Evolutionary conservation across 2,888 invertebrate species (phyloP).

Genomic region (Campoplex capitator): DNA sequence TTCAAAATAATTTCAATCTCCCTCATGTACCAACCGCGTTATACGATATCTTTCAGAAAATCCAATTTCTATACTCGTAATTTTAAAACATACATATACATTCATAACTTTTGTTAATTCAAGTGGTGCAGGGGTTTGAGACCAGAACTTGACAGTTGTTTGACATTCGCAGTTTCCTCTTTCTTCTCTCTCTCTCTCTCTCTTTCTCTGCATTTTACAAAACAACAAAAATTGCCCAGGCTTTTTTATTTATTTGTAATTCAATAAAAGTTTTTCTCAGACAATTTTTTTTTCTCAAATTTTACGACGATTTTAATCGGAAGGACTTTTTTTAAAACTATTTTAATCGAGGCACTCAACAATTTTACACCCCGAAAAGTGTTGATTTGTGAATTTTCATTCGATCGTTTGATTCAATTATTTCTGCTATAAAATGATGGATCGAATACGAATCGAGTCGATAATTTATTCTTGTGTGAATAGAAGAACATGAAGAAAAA

Average conservation of each 20-base stretch:
- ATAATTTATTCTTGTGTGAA: no score
- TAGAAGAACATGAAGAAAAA: not conserved
- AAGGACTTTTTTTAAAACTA: no score
- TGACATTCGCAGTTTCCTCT: not conserved
- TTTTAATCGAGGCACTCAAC: no score
- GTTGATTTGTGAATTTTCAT: no score
- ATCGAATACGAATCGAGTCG: no score
- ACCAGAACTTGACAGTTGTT: not conserved
- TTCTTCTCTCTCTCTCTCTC: not conserved
- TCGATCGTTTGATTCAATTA: no score
- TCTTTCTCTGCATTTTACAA: not conserved
- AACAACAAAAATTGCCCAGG: not conserved
- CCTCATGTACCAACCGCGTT: not conserved
- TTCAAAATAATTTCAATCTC: slow-evolving; percentile 58
- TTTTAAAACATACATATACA: not conserved
- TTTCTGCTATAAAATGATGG: no score
- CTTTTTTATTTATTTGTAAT: not conserved
- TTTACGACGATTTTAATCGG: no score
- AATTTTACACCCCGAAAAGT: no score
- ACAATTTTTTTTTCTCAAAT: no score
- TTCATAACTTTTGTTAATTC: not conserved
- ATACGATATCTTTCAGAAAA: slow-evolving; percentile 23
- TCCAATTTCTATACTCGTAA: slow-evolving; percentile 33
- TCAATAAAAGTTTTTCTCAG: no score
- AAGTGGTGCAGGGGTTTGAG: not conserved